Conservation (phyloP, 2,113 vertebrate genomes). For the Fulmarus glacialis region DNA sequence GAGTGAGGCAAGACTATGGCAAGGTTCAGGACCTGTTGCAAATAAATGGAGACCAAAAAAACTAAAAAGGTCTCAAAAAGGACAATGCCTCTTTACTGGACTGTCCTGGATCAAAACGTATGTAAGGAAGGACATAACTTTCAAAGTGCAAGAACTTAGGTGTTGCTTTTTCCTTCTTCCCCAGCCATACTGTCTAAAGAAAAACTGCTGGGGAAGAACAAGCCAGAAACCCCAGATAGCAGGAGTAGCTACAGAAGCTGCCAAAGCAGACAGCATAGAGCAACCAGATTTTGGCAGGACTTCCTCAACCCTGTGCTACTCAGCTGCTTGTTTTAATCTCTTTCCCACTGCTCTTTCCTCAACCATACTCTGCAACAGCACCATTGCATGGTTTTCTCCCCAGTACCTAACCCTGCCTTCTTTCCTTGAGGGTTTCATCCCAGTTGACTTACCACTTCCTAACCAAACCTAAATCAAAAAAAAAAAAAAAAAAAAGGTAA, state of each 20-base stretch:
- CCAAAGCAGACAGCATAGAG: not conserved
- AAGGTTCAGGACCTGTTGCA: not conserved
- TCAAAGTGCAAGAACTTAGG: not conserved
- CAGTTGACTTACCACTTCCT: not conserved
- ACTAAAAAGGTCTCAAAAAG: not conserved
- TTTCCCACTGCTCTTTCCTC: not conserved
- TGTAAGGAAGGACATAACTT: not conserved
- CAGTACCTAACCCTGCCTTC: not conserved
- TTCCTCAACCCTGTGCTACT: not conserved
- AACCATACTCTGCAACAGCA: rapidly evolving
- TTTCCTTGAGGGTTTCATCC: not conserved
- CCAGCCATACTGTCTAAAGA: not conserved
- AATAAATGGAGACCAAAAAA: not conserved
- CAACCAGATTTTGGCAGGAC: not conserved
- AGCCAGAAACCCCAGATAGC: not conserved
- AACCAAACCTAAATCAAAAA: not conserved
- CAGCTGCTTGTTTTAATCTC: not conserved
- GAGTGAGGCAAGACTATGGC: not conserved
- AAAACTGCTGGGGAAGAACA: not conserved
- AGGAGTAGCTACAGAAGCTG: not conserved
- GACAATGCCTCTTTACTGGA: not conserved
- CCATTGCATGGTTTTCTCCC: not conserved
- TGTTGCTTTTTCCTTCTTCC: not conserved
- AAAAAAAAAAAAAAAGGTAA: not conserved
- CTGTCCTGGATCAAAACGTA: not conserved